Evolutionary conservation across 2,113 vertebrate species (phyloP).

Genomic region (Caloenas nicobarica): DNA sequence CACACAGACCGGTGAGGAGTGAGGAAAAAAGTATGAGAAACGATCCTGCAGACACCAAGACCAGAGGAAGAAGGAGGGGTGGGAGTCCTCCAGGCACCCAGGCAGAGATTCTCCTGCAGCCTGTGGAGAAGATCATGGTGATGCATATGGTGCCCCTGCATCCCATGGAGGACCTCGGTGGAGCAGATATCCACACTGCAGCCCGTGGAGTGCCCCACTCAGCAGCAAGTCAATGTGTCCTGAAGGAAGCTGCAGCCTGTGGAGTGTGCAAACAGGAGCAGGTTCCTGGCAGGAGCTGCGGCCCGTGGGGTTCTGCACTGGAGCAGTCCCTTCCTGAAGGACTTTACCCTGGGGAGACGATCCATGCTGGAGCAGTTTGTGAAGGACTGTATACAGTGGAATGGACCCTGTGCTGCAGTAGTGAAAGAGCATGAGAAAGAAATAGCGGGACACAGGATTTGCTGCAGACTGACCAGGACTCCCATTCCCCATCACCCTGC

Average conservation of each 20-base stretch:
- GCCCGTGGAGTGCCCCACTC: fast-evolving
- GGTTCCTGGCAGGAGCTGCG: no score
- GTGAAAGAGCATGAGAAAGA: not conserved
- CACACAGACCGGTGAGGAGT: fast-evolving
- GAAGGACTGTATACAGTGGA: not conserved
- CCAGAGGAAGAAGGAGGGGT: no score
- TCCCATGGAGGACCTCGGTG: no score
- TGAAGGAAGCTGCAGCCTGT: not conserved
- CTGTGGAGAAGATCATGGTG: no score
- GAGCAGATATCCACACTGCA: not conserved
- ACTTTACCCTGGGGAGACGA: no score
- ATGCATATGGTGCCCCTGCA: no score
- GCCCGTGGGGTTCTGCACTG: no score
- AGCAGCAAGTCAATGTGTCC: fast-evolving
- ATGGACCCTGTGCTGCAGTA: fast-evolving
- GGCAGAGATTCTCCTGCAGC: no score
- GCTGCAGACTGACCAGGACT: no score
- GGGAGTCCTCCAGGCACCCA: no score
- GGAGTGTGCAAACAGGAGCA: not conserved
- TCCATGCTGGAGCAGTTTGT: no score
- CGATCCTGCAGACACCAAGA: fast-evolving
- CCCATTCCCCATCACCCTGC: not conserved
- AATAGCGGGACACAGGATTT: not conserved
- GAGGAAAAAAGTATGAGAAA: not conserved
- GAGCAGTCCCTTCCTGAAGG: no score